A percentile compares a stretch with the other conserved stretches of the same genome.
Evolutionary conservation across 2,888 invertebrate species (phyloP).

Genomic region (Drosophila paramelanica): DNA sequence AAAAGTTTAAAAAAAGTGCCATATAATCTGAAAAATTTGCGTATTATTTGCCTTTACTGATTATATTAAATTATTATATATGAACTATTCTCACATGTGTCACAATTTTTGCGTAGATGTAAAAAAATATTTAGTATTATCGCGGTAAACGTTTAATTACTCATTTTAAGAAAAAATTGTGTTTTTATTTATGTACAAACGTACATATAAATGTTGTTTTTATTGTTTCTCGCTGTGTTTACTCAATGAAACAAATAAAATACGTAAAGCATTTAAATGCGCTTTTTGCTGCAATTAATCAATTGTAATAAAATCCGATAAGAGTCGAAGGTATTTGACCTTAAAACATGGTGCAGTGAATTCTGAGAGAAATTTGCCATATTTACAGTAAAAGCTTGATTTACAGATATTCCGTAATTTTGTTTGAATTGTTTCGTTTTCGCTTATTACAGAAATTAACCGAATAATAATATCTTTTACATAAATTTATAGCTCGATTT

Average conservation of each 20-base stretch:
- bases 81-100: too few relatives aligned
- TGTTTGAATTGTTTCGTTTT: too few relatives aligned
- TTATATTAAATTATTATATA: too few relatives aligned
- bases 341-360: slow-evolving; percentile 1
- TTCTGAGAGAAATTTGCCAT: not conserved
- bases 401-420: too few relatives aligned
- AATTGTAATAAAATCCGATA: slow-evolving; percentile 25
- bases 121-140: not conserved
- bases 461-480: too few relatives aligned
- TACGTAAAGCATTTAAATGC: slow-evolving; percentile 13
- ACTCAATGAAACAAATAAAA: slow-evolving; percentile 7
- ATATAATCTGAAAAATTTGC: too few relatives aligned
- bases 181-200: not conserved
- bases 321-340: slow-evolving; percentile 27
- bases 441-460: too few relatives aligned
- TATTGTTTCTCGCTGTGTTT: not conserved
- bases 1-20: too few relatives aligned
- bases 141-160: not conserved
- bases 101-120: too few relatives aligned
- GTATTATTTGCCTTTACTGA: too few relatives aligned
- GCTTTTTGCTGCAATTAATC: slow-evolving; percentile 34
- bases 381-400: too few relatives aligned
- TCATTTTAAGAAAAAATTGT: not conserved
- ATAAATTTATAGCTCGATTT: too few relatives aligned
- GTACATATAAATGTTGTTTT: not conserved